phyloP scores from a whole-genome alignment of 2,113 vertebrate species.

The Cynocephalus volans region DNA sequence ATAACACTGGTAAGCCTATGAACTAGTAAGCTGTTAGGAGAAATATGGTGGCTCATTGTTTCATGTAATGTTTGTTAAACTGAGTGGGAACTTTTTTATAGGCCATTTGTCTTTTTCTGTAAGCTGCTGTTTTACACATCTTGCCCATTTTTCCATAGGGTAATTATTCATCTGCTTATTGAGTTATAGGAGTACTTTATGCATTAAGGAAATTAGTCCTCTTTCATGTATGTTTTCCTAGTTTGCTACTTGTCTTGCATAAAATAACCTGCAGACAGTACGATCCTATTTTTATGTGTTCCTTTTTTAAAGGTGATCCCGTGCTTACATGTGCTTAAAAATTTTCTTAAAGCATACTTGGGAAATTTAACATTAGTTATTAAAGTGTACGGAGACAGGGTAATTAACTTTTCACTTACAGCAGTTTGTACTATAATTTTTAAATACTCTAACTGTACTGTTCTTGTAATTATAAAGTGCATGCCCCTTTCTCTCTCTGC shows the following conservation, averaged over 20 bases:
- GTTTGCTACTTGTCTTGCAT: neutral
- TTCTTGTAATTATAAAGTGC: neutral
- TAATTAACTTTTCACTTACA: neutral
- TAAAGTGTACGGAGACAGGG: neutral
- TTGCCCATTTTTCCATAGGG: neutral
- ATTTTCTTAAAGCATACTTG: neutral
- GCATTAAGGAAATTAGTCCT: slow-evolving; percentile 24
- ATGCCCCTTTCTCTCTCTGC: neutral
- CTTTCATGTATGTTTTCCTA: neutral
- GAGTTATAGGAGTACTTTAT: slow-evolving; percentile 11
- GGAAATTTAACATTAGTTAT: neutral
- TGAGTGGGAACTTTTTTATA: neutral
- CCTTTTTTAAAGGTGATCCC: neutral
- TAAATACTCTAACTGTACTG: neutral
- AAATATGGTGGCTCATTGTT: neutral
- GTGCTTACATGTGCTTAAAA: neutral
- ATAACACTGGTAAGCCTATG: neutral
- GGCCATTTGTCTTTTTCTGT: neutral
- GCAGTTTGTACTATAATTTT: neutral
- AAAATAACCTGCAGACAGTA: neutral
- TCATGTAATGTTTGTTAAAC: neutral
- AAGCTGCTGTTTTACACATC: neutral
- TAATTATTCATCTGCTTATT: slow-evolving; percentile 38
- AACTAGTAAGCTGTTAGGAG: neutral
- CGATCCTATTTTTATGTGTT: neutral